Evolutionary conservation across 2,888 invertebrate genomes (phyloP), one percentile per base, ranked within the genome.

Genomic region (Sphaerolaimus hirsutus): DNA sequence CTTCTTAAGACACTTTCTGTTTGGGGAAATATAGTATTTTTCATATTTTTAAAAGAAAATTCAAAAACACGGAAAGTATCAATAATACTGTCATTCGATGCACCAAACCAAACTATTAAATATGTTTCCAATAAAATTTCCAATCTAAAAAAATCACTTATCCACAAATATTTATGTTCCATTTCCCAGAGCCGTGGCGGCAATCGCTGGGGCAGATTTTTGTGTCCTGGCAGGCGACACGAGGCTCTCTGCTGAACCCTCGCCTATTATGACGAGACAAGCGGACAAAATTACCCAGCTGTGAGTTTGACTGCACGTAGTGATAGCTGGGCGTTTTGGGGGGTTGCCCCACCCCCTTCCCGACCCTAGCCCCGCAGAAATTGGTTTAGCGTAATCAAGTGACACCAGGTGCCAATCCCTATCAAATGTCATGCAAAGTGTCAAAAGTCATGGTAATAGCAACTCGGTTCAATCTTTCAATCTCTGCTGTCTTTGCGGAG

Each of bases 131-230:
- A n/a, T n/a, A n/a, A n/a, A n/a, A n/a, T n/a, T 29, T 29, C 14
- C 29, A 10, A 10, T 40, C 17, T 22, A 40, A 10, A 5, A 40
- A 23, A 7, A 10, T 22, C 23, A 12, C 23, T 23, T 17, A 40
- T 22, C 17, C 7, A 10, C 22, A n/a, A 42, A n/a, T 5, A 41
- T 1, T 37, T 21, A 2, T 17, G 1, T 44, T 24, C 17, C n/a
- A 23, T 23, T 50, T 65, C 69, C 46, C 58, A 93, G 93, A 57
- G 87, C 86, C 61, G 75, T 87, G 47, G 79, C 91, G 43, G 93
- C 91, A 24, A 79, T 97, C 57, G 84, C 84, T 62, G 97, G 97
- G 24, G 79, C 84, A 40, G 83, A 91, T 65, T 97, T 79, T 66
- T 83, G 79, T 21, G 76, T 97, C 24, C 79, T 97, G 62, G 97